Conservation (phyloP, 2,888 invertebrate species). For the Schizotus pectinicornis region DNA sequence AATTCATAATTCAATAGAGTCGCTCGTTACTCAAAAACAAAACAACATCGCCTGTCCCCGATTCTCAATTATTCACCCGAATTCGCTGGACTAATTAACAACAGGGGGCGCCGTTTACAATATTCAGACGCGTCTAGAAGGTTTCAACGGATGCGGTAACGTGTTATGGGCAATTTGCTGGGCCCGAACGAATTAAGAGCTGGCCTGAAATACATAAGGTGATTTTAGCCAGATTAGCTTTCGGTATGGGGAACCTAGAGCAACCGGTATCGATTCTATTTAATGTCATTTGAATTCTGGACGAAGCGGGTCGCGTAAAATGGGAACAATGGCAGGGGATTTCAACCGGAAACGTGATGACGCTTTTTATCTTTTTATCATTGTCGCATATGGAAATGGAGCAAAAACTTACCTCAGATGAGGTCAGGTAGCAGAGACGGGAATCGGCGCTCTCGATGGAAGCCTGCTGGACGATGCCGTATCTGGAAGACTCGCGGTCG, state of each 20-base stretch:
- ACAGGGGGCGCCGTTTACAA: not conserved
- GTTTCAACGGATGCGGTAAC: too few species aligned
- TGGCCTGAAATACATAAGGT: not conserved
- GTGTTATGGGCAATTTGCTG: too few species aligned
- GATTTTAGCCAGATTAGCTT: constrained; percentile 12
- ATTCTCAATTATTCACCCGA: not conserved
- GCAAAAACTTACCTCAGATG: constrained; percentile 86
- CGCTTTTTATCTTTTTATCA: constrained; percentile 8
- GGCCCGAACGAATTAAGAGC: too few species aligned
- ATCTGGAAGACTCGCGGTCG: constrained; percentile 82
- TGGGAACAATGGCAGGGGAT: constrained; percentile 8
- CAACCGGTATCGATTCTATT: constrained; percentile 13
- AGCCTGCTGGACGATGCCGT: constrained; percentile 91
- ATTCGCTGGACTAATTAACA: too few species aligned
- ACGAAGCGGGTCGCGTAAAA: not conserved
- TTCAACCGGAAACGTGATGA: constrained; percentile 2
- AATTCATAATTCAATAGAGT: not conserved
- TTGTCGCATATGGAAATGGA: not conserved
- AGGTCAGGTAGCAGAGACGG: constrained; percentile 90
- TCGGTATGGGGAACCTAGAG: not conserved
- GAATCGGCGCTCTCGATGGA: constrained; percentile 95
- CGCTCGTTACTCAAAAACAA: not conserved
- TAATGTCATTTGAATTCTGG: constrained; percentile 17
- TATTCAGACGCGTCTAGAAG: constrained; percentile 1
- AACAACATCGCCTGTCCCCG: too few species aligned